Evolutionary conservation across 2,797 vertebrate species (phyloP), one percentile per base, ranked within the genome.

Genomic region (Gallinago nigripennis): DNA sequence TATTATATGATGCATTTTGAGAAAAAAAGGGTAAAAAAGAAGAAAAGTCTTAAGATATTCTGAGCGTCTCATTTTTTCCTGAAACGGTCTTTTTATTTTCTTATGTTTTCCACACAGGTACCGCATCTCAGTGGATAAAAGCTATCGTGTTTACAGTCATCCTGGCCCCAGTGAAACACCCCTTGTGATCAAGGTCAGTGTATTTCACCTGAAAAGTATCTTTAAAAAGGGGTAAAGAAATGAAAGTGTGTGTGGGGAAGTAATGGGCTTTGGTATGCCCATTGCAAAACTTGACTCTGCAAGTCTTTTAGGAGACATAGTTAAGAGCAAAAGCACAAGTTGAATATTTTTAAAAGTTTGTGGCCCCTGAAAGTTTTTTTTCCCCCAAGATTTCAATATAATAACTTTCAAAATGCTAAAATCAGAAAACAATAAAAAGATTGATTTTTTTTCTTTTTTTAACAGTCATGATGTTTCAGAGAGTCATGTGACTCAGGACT

Each of bases 131-230:
- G 71, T 48, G 88, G 60, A 88, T 84, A 72, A 96, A 95, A 91
- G 37, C n/a, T 80, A 81, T 75, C 51, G 23, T 78, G 70, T 93
- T 96, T 94, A 82, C 73, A 82, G 73, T 91, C 71, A 75, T 13
- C 61, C 69, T 53, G 46, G 50, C 84, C 78, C 54, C 18, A 37
- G 61, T 37, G 46, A 81, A 88, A 75, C 3, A 1, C 41, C 41
- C 65, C 50, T 65, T 58, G 50, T 56, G 66, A 88, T 66, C 66
- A 23, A 54, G 66, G 43, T 61, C 73, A 66, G 58, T 27, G 4
- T 35, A 82, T 83, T 94, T 83, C 72, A 82, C 92, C 75, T 24
- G 28, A 43, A 86, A 82, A 91, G 71, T 57, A 75, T 64, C 33
- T 65, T 80, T 71, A 75, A 57, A 84, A 90, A 70, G 30, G 31